Percentiles rank a stretch among this genome's conserved stretches.
These are phyloP conservation scores for Coranthus polyacanthus DNA, from an alignment of 2,797 vertebrate species.

Conservation along the genomic window DNA sequence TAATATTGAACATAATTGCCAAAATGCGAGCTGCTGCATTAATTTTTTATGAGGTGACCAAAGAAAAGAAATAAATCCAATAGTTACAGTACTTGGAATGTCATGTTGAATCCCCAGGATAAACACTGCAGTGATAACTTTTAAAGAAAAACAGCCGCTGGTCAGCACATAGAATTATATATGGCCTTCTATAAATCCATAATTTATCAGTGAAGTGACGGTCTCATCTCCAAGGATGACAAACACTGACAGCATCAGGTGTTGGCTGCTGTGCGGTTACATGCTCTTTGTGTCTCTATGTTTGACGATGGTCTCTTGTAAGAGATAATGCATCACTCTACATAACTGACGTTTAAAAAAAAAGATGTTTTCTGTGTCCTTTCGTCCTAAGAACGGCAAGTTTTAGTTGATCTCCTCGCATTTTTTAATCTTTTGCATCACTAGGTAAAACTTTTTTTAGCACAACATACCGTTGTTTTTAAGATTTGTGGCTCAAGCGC, in stretches of 20 bases:
- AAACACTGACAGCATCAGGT: background rate
- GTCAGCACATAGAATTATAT: conserved; percentile 10
- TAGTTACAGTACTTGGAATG: conserved; percentile 32
- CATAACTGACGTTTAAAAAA: too few species aligned
- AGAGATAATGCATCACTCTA: too few species aligned
- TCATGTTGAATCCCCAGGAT: conserved; percentile 23
- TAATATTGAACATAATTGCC: conserved; percentile 1
- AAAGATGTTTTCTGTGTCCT: too few species aligned
- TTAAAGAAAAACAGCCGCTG: conserved; percentile 27
- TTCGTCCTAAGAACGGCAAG: too few species aligned
- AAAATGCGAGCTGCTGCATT: conserved; percentile 23
- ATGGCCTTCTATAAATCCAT: background rate
- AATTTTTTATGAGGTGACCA: conserved; percentile 44
- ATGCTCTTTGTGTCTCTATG: too few species aligned
- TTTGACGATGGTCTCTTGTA: too few species aligned
- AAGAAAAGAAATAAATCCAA: conserved; percentile 38
- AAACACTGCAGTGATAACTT: background rate
- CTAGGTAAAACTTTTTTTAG: too few species aligned
- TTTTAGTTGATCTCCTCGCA: too few species aligned
- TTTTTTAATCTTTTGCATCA: too few species aligned
- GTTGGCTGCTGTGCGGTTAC: background rate
- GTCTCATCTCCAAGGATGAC: background rate
- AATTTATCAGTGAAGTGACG: background rate
- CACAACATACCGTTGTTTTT: too few species aligned
- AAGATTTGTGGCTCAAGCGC: too few species aligned